Evolutionary conservation across 1,140 invertebrate genomes (phyloP).

Genomic region (Pogonomyrmex barbatus): DNA sequence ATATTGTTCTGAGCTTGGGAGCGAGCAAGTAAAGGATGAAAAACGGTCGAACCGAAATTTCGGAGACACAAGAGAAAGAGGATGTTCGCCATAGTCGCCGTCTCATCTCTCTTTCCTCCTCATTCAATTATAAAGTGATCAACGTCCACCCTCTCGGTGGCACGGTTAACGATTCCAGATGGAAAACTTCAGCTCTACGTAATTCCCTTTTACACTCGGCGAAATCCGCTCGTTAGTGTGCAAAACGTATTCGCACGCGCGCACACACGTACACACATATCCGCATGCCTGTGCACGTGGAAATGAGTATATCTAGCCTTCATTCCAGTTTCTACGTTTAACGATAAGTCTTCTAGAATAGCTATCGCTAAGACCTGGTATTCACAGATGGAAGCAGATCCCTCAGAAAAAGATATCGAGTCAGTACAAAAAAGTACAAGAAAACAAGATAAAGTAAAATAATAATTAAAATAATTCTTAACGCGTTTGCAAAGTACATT

Average conservation of each 20-base stretch:
- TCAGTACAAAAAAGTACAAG: background rate
- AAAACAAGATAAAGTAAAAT: background rate
- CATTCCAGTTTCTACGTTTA: slow-evolving; percentile 43
- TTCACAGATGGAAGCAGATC: slow-evolving; percentile 45
- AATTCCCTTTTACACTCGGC: slow-evolving; percentile 63
- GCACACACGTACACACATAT: background rate
- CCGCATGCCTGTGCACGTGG: background rate
- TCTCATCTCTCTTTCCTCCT: slow-evolving; percentile 59
- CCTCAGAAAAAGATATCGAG: slow-evolving; percentile 29
- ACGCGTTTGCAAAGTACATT: background rate
- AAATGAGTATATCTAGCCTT: slow-evolving; percentile 10
- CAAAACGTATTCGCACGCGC: slow-evolving; percentile 39
- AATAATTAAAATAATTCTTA: background rate
- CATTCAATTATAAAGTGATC: slow-evolving; percentile 83
- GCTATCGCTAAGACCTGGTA: slow-evolving; percentile 40
- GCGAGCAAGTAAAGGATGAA: background rate
- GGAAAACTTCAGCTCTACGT: slow-evolving; percentile 75
- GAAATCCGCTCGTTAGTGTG: slow-evolving; percentile 58
- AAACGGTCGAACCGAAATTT: slow-evolving; percentile 75
- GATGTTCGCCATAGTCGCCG: slow-evolving; percentile 3
- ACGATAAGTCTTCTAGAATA: slow-evolving; percentile 56
- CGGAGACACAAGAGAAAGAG: slow-evolving; percentile 63
- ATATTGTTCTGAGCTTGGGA: background rate
- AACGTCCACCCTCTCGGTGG: slow-evolving; percentile 74
- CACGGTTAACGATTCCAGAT: slow-evolving; percentile 80